Evolutionary conservation across 2,797 vertebrate genomes (phyloP), one percentile per base, ranked within the genome.

Genomic region (Argentina silus): DNA sequence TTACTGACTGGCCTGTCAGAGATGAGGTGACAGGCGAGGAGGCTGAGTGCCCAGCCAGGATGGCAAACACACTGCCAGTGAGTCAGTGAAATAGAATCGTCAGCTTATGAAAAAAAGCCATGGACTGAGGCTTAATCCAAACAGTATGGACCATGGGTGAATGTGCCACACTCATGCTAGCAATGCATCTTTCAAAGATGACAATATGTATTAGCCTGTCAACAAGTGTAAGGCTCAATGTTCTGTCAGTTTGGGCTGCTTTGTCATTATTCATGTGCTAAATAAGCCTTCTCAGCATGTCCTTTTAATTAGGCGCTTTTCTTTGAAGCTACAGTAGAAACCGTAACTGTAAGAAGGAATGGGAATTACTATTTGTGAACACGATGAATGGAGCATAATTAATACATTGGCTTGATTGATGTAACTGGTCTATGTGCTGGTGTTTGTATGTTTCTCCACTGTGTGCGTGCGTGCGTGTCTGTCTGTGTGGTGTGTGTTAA

Each of bases 131-230:
- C 48, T 57, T 21, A 80, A 84, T 83, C 56, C 51, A 55, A 66
- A 75, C 79, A 42, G 36, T 2, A 68, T 67, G 80, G 69, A 77
- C 67, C 61, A 76, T 69, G 73, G 83, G 82, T 76, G 81, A 79
- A 78, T 81, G 67, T 73, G 74, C 64, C 53, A 69, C 73, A 70
- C 67, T 48, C 78, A 82, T 70, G 77, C 65, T 63, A 74, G 80
- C 67, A 74, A 77, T 75, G 80, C 77, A 83, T 85, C 77, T 82
- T 76, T 83, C 44, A 72, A 62, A 43, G 77, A 78, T 48, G 69
- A 77, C 71, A 74, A 82, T 81, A 75, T 84, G 80, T 76, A 87
- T 88, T 81, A 83, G 78, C 64, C 82, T 90, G 85, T 91, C 88
- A 86, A 57, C 72, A 14, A 61, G 73, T 83, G 51, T 23, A 57